Conservation (phyloP, 2,888 invertebrate genomes). For the Ramazzottius varieornatus region DNA sequence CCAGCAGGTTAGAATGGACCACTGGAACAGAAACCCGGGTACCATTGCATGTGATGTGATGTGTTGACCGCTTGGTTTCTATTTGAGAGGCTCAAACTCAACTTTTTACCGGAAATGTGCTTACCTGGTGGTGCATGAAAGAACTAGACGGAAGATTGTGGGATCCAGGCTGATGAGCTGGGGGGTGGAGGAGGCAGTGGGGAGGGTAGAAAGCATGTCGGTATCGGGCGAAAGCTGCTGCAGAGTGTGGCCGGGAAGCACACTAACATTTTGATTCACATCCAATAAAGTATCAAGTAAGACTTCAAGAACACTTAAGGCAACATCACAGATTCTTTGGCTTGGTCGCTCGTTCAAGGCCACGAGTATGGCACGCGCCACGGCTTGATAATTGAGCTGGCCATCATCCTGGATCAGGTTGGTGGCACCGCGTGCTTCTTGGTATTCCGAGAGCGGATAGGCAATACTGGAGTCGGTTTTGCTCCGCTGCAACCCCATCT, state of each 20-base stretch:
- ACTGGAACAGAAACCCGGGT: too few species aligned
- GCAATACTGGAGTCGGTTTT: slow-evolving; percentile 66
- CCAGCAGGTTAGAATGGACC: too few species aligned
- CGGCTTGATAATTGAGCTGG: slow-evolving; percentile 65
- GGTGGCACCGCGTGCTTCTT: slow-evolving; percentile 60
- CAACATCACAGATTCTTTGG: slow-evolving; percentile 31
- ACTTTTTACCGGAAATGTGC: too few species aligned
- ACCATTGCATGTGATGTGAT: too few species aligned
- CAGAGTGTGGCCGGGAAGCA: neutral
- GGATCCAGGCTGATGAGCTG: neutral
- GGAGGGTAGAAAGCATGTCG: neutral
- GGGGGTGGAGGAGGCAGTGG: neutral
- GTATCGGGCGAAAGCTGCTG: neutral
- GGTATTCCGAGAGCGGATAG: slow-evolving; percentile 47
- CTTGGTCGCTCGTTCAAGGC: slow-evolving; percentile 3
- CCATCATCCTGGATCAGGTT: slow-evolving; percentile 84
- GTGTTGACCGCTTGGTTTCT: too few species aligned
- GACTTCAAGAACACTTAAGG: slow-evolving; percentile 67
- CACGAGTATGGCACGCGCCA: slow-evolving; percentile 21
- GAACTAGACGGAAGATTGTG: neutral
- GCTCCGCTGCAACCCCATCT: slow-evolving; percentile 36
- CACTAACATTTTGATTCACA: neutral
- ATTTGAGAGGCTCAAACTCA: too few species aligned
- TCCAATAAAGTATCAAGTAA: slow-evolving; percentile 54
- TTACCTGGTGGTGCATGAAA: neutral